Evolutionary conservation across 2,113 vertebrate genomes (phyloP).

Genomic region (Melanocharis versteri): DNA sequence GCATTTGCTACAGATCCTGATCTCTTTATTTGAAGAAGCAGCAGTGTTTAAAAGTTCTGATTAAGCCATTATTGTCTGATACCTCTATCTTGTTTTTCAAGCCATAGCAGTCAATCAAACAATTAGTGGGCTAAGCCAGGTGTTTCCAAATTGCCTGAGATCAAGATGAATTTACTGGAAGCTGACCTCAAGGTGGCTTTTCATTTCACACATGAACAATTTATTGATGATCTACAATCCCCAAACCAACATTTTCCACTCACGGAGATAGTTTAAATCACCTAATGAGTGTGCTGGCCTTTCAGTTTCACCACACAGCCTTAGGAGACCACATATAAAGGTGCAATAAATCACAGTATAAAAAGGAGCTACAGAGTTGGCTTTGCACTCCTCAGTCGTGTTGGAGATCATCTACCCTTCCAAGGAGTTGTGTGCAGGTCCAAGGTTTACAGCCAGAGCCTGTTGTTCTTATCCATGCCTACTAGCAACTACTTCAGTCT

Average conservation of each 20-base stretch:
- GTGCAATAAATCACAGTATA: background rate
- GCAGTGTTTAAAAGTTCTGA: background rate
- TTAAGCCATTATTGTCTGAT: background rate
- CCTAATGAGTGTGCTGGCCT: background rate
- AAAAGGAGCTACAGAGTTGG: background rate
- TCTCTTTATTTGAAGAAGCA: background rate
- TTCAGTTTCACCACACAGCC: background rate
- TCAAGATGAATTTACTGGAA: slow-evolving; percentile 7
- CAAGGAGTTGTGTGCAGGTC: background rate
- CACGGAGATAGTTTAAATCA: background rate
- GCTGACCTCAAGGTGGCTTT: slow-evolving; percentile 27
- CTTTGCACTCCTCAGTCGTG: background rate
- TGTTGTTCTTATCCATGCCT: background rate
- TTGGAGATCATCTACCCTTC: background rate
- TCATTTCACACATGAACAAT: slow-evolving; percentile 56
- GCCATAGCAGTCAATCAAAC: slow-evolving; percentile 6
- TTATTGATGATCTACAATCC: slow-evolving; percentile 4
- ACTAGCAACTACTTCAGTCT: background rate
- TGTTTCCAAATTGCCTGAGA: background rate
- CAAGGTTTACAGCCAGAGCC: background rate
- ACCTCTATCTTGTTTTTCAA: slow-evolving; percentile 9
- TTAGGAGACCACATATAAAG: background rate
- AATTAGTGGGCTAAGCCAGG: slow-evolving; percentile 3
- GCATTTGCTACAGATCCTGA: background rate
- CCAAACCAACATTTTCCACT: background rate